Conservation (phyloP, 2,113 vertebrate genomes). For the Rousettus leschenaultii region DNA sequence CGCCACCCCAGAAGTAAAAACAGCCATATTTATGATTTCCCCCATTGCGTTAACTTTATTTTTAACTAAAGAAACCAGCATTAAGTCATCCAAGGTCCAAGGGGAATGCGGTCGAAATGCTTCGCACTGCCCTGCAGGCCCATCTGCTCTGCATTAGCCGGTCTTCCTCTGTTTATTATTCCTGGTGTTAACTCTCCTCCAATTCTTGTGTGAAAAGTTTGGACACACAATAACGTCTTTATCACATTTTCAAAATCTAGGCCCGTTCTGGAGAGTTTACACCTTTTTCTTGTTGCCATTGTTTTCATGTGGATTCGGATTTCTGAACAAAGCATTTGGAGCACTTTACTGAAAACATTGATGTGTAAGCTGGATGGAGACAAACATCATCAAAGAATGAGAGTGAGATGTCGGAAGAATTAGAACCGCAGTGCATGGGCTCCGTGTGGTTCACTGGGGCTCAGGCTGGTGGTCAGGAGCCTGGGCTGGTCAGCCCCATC, state of each 20-base stretch:
- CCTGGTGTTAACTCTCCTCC: slow-evolving; percentile 56
- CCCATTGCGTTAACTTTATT: not conserved
- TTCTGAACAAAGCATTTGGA: slow-evolving; percentile 25
- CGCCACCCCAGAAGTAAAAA: not conserved
- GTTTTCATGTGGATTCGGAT: not conserved
- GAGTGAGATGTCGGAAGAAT: not conserved
- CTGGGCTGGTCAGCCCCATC: too few species aligned
- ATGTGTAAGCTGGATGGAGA: not conserved
- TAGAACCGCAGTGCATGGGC: accelerated
- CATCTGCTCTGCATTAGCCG: slow-evolving; percentile 76
- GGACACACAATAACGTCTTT: slow-evolving; percentile 70
- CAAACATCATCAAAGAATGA: not conserved
- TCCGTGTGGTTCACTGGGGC: accelerated
- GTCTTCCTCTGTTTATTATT: slow-evolving; percentile 74
- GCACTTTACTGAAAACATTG: not conserved
- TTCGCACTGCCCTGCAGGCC: not conserved
- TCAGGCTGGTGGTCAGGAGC: not conserved
- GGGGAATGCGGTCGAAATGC: not conserved
- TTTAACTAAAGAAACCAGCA: not conserved
- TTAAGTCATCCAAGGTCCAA: not conserved
- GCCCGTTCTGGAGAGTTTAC: slow-evolving; percentile 18
- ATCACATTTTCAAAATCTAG: slow-evolving; percentile 22
- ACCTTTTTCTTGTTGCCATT: slow-evolving; percentile 5
- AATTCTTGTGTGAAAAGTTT: slow-evolving; percentile 69
- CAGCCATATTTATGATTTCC: not conserved